Evolutionary conservation across 2,888 invertebrate species (phyloP), one percentile per base, ranked within the genome.

Genomic region (Melinopterus prodromus): DNA sequence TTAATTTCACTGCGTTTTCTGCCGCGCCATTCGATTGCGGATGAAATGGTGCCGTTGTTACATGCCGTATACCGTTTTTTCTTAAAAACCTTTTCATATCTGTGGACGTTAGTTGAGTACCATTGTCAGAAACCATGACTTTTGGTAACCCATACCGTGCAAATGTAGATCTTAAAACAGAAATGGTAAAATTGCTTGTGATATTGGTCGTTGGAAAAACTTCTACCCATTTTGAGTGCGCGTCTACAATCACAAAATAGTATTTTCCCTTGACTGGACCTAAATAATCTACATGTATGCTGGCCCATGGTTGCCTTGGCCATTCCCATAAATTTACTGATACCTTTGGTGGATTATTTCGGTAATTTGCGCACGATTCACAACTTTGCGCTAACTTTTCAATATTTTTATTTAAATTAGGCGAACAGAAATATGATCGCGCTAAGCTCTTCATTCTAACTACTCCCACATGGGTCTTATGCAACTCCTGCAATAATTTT

Each of bases 1-100:
- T 26, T 7, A 77, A 81, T 81, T 84, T 83, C 53, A 83, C 84
- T 0, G 80, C 35, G 72, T 83, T 83, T 77, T 84, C 83, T 2
- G 83, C 83, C 12, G 82, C 80, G 7, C 83, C 83, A 79, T 84
- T 83, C 6, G 83, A 82, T 37, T 77, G 15, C 26, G 80, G 81
- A 71, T 82, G 77, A 79, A 77, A 82, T 9, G 82, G 83, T 15
- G 83, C 74, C 38, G 77, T 72, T 7, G 80, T 82, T 53, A 84
- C 70, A 75, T 83, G 83, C 0, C 69, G 69, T 37, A 84, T 80
- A 53, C 70, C 77, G 80, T 84, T 83, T 77, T 69, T 78, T 15
- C 69, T 77, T 36, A 81, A 79, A 79, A 84, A 82, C 15, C n/a
- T 38, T 78, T 83, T 69, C 53, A 83, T 81, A 75, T 84, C 79